These are phyloP conservation scores for Drosophila greeni DNA, from an alignment of 2,888 invertebrate genomes.

Conservation along the genomic window DNA sequence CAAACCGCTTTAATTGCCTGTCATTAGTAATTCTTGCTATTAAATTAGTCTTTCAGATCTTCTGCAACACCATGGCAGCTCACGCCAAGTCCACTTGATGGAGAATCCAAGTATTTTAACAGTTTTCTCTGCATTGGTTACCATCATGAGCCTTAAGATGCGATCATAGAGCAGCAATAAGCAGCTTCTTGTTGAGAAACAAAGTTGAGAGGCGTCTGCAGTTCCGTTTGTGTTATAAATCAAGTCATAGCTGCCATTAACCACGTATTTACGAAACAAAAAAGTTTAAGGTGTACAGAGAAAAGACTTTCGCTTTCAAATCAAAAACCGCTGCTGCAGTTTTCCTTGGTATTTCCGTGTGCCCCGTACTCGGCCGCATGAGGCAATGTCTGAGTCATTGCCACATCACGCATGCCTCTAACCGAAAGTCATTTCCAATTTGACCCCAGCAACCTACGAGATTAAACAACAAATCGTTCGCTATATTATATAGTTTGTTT, in stretches of 20 bases:
- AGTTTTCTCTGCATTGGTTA: not conserved
- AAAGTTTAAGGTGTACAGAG: slow-evolving; percentile 1
- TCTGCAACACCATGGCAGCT: not conserved
- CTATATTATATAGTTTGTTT: not conserved
- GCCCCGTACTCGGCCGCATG: not conserved
- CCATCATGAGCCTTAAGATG: not conserved
- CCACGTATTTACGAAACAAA: slow-evolving; percentile 10
- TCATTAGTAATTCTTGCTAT: slow-evolving; percentile 11
- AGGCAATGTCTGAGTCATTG: slow-evolving; percentile 13
- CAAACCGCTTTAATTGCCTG: slow-evolving; percentile 8
- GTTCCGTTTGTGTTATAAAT: slow-evolving; percentile 20
- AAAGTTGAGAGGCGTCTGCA: not conserved
- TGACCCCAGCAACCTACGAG: not conserved
- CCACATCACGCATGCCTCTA: slow-evolving; percentile 14
- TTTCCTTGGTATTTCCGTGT: slow-evolving; percentile 11
- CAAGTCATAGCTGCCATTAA: slow-evolving; percentile 19
- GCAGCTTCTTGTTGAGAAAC: not conserved
- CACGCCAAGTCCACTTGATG: not conserved
- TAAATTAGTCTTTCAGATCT: not conserved
- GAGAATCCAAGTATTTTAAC: too few species aligned
- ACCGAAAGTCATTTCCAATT: slow-evolving; percentile 8
- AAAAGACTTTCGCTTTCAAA: slow-evolving; percentile 37
- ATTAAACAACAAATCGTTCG: not conserved
- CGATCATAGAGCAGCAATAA: not conserved
- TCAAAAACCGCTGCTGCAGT: slow-evolving; percentile 13